Evolutionary conservation across 2,888 invertebrate species (phyloP).

Genomic region (Digitonthophagus gazella): DNA sequence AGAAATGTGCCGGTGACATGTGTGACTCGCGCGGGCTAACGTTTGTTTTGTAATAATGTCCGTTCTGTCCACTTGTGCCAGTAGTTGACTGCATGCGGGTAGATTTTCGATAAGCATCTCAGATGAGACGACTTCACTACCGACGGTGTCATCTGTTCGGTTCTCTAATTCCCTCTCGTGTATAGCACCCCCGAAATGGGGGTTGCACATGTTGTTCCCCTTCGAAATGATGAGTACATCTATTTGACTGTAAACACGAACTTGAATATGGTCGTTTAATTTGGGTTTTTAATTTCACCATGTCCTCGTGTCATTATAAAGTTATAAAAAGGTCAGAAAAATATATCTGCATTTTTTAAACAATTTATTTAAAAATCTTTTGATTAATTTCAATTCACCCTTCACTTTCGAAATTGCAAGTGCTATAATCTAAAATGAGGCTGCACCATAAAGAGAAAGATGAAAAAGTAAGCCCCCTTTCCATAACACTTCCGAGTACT

Average conservation of each 20-base stretch:
- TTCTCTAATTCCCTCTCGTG: neutral
- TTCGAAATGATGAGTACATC: neutral
- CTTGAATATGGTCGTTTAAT: neutral
- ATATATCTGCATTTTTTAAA: too few species aligned
- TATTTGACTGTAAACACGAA: neutral
- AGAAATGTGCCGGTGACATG: neutral
- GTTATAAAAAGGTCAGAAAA: neutral
- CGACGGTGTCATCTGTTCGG: neutral
- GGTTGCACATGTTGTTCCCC: neutral
- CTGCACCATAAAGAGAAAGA: too few species aligned
- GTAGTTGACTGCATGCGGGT: neutral
- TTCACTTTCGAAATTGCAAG: too few species aligned
- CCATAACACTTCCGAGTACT: too few species aligned
- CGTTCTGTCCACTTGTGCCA: neutral
- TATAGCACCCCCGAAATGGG: neutral
- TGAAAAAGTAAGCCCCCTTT: too few species aligned
- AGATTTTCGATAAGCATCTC: neutral
- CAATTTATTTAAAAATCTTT: too few species aligned
- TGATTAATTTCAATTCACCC: too few species aligned
- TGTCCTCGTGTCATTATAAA: neutral
- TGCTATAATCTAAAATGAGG: too few species aligned
- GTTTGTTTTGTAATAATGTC: neutral
- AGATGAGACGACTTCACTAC: neutral
- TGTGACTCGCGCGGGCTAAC: neutral
- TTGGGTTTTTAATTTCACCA: neutral